phyloP scores from a whole-genome alignment of 1,140 invertebrate genomes.

The Drosophila nebulosa region DNA sequence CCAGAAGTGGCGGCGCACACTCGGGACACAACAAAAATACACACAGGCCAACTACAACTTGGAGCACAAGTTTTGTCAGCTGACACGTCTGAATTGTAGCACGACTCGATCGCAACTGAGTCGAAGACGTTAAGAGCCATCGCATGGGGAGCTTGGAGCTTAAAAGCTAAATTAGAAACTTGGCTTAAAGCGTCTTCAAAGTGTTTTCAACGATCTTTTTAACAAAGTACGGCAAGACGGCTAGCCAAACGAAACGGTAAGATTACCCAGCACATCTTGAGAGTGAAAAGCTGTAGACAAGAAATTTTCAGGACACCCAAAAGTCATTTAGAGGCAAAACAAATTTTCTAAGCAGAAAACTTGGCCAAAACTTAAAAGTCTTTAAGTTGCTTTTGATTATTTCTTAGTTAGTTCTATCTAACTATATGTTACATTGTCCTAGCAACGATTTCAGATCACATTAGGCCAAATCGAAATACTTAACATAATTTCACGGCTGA shows the following conservation, averaged over 20 bases:
- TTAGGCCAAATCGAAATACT: background rate
- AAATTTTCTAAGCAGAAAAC: too few relatives aligned
- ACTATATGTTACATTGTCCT: too few relatives aligned
- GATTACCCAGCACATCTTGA: too few relatives aligned
- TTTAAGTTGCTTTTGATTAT: too few relatives aligned
- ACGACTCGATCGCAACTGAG: constrained; percentile 38
- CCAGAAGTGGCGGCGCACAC: constrained; percentile 41
- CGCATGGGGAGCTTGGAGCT: background rate
- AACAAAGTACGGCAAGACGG: background rate
- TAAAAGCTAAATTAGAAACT: background rate
- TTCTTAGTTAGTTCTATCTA: too few relatives aligned
- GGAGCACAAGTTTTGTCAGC: constrained; percentile 6
- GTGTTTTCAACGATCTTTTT: background rate
- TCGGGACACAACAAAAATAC: constrained; percentile 4
- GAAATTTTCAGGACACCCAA: too few relatives aligned
- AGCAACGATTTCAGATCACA: too few relatives aligned
- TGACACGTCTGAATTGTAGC: constrained; percentile 31
- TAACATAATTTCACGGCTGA: background rate
- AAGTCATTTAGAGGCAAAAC: too few relatives aligned
- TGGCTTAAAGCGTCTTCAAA: background rate
- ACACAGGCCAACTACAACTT: constrained; percentile 13
- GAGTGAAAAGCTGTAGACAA: too few relatives aligned
- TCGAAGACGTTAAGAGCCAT: background rate
- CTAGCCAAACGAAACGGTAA: too few relatives aligned
- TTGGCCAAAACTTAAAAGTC: too few relatives aligned